Percentiles rank a stretch among this genome's conserved stretches.
Evolutionary conservation across 2,888 invertebrate species (phyloP).

Genomic region (Rosalia funebris): DNA sequence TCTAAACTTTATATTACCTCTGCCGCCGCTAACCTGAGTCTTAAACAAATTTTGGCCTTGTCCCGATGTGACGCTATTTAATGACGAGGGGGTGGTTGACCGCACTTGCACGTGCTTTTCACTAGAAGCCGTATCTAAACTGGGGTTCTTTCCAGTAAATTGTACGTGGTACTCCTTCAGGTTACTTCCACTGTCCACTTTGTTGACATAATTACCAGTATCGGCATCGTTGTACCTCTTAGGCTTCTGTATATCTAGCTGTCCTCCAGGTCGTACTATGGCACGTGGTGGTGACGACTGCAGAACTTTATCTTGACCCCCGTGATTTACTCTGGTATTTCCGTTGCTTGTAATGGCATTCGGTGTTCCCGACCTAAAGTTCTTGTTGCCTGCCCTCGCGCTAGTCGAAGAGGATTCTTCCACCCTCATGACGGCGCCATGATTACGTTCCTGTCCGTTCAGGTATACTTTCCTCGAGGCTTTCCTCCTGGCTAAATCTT

Average conservation of each 20-base stretch:
- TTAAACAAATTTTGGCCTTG: background rate
- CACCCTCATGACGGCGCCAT: slow-evolving; percentile 54
- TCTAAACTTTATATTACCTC: slow-evolving; percentile 31
- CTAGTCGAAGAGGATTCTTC: slow-evolving; percentile 48
- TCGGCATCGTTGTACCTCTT: slow-evolving; percentile 22
- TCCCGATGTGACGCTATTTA: background rate
- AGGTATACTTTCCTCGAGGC: slow-evolving; percentile 59
- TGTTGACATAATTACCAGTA: slow-evolving; percentile 14
- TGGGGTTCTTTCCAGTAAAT: slow-evolving; percentile 32
- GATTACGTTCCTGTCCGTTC: slow-evolving; percentile 58
- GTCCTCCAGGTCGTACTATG: background rate
- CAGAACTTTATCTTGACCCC: background rate
- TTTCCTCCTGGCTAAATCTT: slow-evolving; percentile 70
- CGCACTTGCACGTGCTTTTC: slow-evolving; percentile 37
- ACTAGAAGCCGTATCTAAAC: slow-evolving; percentile 45
- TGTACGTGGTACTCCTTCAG: slow-evolving; percentile 53
- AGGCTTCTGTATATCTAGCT: slow-evolving; percentile 30
- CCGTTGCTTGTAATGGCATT: background rate
- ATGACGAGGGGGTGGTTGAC: slow-evolving; percentile 1
- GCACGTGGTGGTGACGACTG: background rate
- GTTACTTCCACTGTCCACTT: slow-evolving; percentile 1
- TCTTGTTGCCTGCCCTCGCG: slow-evolving; percentile 38
- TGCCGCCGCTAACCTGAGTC: slow-evolving; percentile 6
- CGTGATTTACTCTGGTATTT: background rate
- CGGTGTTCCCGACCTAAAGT: slow-evolving; percentile 22